A percentile compares a stretch with the other conserved stretches of the same genome.
These are phyloP conservation scores for Nycticorax nycticorax DNA, from an alignment of 2,113 vertebrate genomes.

Conservation along the genomic window DNA sequence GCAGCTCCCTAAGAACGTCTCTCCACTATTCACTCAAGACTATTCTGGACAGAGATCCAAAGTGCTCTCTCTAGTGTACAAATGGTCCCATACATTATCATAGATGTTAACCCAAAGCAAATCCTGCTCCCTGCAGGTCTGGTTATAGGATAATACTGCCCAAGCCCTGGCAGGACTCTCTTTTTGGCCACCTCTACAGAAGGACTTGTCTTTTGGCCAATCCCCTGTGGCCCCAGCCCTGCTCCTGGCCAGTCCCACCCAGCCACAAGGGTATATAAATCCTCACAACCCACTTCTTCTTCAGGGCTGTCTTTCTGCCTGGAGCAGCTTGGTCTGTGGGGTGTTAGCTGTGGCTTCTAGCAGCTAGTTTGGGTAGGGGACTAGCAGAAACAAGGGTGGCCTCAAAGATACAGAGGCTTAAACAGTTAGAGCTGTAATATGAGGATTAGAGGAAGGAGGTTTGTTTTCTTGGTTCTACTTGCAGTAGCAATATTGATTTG, in stretches of 20 bases:
- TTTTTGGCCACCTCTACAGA: not conserved
- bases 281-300: not conserved
- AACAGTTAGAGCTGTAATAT: not conserved
- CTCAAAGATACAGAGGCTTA: not conserved
- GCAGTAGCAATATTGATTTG: not conserved
- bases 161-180: not conserved
- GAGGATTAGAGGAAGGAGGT: not conserved
- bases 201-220: not conserved
- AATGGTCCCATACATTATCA: not conserved
- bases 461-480: not conserved
- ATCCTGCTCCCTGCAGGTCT: not conserved
- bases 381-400: not conserved
- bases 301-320: fast-evolving
- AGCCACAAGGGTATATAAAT: not conserved
- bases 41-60: not conserved
- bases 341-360: not conserved
- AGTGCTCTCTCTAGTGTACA: not conserved
- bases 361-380: not conserved
- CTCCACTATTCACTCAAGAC: not conserved
- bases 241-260: not conserved
- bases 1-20: not conserved
- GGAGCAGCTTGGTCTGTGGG: fast-evolving
- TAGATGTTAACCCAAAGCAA: not conserved
- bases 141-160: not conserved
- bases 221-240: fast-evolving